These are phyloP conservation scores for Silurus meridionalis DNA, from an alignment of 2,113 vertebrate species.

Conservation along the genomic window DNA sequence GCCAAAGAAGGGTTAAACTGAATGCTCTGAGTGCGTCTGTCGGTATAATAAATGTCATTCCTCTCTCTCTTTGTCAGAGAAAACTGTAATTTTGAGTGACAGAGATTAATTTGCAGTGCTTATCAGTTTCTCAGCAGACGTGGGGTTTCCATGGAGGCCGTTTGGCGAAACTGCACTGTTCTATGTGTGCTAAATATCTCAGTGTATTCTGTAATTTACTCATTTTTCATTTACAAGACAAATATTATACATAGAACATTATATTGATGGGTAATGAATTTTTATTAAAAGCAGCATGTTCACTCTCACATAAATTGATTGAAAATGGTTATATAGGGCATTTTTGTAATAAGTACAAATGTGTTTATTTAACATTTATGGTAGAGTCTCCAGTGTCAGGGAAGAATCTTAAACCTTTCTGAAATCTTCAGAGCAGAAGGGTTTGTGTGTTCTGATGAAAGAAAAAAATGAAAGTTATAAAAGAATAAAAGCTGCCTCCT, in stretches of 20 bases:
- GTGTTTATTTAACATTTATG: not conserved
- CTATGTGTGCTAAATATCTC: not conserved
- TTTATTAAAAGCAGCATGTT: not conserved
- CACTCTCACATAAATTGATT: not conserved
- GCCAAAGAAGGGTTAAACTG: not conserved
- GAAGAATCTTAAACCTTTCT: not conserved
- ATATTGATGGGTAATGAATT: not conserved
- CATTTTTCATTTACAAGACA: not conserved
- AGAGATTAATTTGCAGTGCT: slow-evolving; percentile 7
- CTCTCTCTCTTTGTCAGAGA: not conserved
- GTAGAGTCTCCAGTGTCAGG: not conserved
- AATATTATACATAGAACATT: not conserved
- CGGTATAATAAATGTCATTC: not conserved
- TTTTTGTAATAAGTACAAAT: not conserved
- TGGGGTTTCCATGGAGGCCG: not conserved
- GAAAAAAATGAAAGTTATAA: not conserved
- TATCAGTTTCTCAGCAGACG: slow-evolving; percentile 14
- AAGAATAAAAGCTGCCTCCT: not conserved
- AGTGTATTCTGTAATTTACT: not conserved
- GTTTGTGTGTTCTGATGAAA: not conserved
- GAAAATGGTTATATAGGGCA: not conserved
- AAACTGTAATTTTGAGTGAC: slow-evolving; percentile 4
- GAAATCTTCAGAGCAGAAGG: not conserved
- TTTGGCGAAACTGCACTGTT: not conserved
- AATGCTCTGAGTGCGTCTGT: not conserved